A percentile compares a stretch with the other conserved stretches of the same genome.
phyloP scores from a whole-genome alignment of 2,113 vertebrate species.

The Hypomesus transpacificus region DNA sequence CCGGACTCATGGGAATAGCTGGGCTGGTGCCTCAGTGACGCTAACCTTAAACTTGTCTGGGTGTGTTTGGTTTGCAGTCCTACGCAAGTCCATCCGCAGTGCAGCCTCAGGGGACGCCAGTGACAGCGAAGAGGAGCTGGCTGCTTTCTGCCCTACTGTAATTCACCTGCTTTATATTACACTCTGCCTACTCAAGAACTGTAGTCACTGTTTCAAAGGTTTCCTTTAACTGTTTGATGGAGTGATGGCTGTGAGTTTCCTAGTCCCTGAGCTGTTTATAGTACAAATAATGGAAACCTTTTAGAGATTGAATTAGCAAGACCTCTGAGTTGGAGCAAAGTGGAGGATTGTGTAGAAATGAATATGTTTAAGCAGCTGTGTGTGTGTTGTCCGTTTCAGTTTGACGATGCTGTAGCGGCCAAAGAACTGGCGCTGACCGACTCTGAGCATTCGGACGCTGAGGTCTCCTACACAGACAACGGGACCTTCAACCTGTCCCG shows the following conservation, averaged over 20 bases:
- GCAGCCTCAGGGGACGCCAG: constrained; percentile 69
- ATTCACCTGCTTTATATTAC: constrained; percentile 24
- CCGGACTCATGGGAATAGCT: neutral
- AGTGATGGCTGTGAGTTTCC: neutral
- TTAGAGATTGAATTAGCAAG: neutral
- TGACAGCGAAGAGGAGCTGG: constrained; percentile 93
- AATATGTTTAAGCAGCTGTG: neutral
- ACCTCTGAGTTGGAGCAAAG: neutral
- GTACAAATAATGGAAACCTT: neutral
- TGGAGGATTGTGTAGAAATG: neutral
- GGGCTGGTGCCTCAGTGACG: neutral
- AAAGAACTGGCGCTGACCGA: constrained; percentile 88
- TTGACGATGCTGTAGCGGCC: constrained; percentile 84
- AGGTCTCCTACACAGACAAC: constrained; percentile 91
- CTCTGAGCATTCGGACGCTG: constrained; percentile 91
- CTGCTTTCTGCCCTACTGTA: constrained; percentile 93
- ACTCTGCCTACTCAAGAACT: neutral
- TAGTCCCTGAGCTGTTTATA: neutral
- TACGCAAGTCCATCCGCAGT: constrained; percentile 64
- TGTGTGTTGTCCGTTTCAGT: constrained; percentile 58
- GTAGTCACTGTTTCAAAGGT: neutral
- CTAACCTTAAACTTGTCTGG: constrained; percentile 10
- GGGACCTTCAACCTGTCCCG: constrained; percentile 93
- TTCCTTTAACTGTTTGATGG: neutral
- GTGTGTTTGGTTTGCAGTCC: constrained; percentile 69